Percentiles rank a stretch among this genome's conserved stretches.
phyloP scores from a whole-genome alignment of 2,113 vertebrate genomes.

The Dromas ardeola region DNA sequence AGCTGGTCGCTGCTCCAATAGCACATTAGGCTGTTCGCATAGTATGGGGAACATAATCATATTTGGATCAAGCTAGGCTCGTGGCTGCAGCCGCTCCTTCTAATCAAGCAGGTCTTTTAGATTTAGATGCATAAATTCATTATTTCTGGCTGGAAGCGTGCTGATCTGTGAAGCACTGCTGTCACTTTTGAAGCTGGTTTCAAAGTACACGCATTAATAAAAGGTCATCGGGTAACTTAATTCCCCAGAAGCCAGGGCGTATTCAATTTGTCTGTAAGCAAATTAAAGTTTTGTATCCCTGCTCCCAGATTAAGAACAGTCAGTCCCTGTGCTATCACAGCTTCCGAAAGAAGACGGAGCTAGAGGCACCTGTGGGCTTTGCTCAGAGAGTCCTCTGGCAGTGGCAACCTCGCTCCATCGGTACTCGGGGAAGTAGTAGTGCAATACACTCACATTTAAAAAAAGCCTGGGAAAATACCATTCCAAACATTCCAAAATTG shows the following conservation, averaged over 20 bases:
- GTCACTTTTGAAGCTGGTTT: background rate
- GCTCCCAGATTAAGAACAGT: background rate
- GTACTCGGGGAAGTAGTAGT: background rate
- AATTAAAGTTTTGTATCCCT: background rate
- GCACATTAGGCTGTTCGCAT: fast-evolving
- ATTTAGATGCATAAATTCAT: background rate
- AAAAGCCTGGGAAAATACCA: background rate
- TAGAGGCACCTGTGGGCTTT: background rate
- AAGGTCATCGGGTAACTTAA: background rate
- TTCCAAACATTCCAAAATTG: background rate
- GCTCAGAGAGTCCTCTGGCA: background rate
- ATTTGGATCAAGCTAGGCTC: background rate
- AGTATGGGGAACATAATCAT: fast-evolving
- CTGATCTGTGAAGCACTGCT: background rate
- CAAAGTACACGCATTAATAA: background rate
- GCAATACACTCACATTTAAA: fast-evolving
- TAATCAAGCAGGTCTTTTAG: background rate
- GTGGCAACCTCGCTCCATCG: fast-evolving
- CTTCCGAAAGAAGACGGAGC: fast-evolving
- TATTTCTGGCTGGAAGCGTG: background rate
- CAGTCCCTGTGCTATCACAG: background rate
- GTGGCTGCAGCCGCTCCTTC: background rate
- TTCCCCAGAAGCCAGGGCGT: background rate
- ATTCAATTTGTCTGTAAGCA: background rate
- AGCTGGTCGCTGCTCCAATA: background rate